These are phyloP conservation scores for Pachyrhynchus sulphureomaculatus DNA, from an alignment of 1,140 invertebrate genomes.

Conservation along the genomic window DNA sequence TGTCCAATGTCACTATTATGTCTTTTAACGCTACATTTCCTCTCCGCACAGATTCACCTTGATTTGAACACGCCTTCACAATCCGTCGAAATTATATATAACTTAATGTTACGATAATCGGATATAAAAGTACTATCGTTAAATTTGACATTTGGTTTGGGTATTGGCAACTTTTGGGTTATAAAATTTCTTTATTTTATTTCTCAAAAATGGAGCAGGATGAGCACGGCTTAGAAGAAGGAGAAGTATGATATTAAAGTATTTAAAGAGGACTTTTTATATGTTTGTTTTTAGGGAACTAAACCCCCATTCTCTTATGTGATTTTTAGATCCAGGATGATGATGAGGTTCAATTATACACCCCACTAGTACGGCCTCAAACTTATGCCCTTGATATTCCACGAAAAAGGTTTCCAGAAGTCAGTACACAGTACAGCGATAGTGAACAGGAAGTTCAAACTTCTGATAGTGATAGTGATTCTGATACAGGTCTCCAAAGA, in stretches of 20 bases:
- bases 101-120: too few relatives aligned
- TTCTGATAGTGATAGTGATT: conserved; percentile 54
- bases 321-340: conserved; percentile 35
- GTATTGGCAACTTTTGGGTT: too few relatives aligned
- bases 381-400: conserved; percentile 41
- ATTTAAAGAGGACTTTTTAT: conserved; percentile 1
- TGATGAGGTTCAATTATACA: conserved; percentile 50
- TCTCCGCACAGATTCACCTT: too few relatives aligned
- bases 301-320: not conserved
- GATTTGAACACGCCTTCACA: too few relatives aligned
- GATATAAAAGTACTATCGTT: too few relatives aligned
- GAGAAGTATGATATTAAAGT: conserved; percentile 46
- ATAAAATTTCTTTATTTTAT: too few relatives aligned
- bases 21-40: too few relatives aligned
- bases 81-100: too few relatives aligned
- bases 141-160: too few relatives aligned
- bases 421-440: conserved; percentile 35
- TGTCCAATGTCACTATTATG: too few relatives aligned
- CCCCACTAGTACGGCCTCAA: conserved; percentile 53
- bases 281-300: not conserved
- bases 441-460: conserved; percentile 54
- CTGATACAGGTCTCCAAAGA: conserved; percentile 48
- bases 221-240: conserved; percentile 46
- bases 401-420: conserved; percentile 44
- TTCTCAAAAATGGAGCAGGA: conserved; percentile 35